Conservation (phyloP, 2,113 vertebrate genomes). For the Carollia perspicillata region DNA sequence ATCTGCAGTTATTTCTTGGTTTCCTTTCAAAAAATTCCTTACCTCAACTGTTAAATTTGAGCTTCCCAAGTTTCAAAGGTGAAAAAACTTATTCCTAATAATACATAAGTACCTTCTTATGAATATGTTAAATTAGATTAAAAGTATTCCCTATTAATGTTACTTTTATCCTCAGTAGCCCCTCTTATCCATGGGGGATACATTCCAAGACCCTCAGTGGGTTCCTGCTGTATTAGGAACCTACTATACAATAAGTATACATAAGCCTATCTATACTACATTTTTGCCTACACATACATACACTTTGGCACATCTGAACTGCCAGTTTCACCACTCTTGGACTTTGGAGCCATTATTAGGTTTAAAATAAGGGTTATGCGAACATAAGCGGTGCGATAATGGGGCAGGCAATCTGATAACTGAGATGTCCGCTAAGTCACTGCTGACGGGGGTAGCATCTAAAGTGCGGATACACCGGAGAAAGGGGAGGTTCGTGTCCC, state of each 20-base stretch:
- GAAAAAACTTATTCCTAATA: slow-evolving; percentile 24
- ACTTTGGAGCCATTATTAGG: background rate
- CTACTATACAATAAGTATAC: too few relatives aligned
- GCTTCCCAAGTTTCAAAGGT: background rate
- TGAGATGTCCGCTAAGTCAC: background rate
- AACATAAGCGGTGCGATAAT: too few relatives aligned
- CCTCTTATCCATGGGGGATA: background rate
- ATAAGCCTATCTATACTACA: background rate
- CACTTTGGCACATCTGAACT: background rate
- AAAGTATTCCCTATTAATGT: background rate
- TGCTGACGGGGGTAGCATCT: background rate
- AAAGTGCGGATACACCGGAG: background rate
- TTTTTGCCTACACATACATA: background rate
- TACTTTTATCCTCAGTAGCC: background rate
- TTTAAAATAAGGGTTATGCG: background rate
- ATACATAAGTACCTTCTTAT: background rate
- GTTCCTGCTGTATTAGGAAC: background rate
- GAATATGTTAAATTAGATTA: slow-evolving; percentile 9
- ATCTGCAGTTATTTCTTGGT: slow-evolving; percentile 24
- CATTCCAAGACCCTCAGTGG: background rate
- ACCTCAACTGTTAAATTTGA: slow-evolving; percentile 7
- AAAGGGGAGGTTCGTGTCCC: background rate
- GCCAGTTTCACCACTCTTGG: background rate
- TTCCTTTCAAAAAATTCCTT: slow-evolving; percentile 21
- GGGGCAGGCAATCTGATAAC: background rate